A percentile compares a stretch with the other conserved stretches of the same genome.
Conservation (phyloP, 2,113 vertebrate species). For the Apus apus region DNA sequence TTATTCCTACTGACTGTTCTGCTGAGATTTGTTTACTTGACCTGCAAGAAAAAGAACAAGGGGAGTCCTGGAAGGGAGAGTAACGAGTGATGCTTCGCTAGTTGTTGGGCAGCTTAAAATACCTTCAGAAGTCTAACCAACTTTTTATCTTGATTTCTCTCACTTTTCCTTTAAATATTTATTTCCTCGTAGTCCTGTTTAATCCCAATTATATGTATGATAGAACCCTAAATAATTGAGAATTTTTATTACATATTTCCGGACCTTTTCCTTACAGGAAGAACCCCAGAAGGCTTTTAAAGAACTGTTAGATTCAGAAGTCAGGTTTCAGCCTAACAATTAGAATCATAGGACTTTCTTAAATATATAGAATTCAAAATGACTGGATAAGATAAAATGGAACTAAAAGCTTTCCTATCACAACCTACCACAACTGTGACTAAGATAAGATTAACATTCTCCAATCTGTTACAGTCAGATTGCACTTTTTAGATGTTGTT, state of each 20-base stretch:
- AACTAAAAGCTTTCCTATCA: background rate
- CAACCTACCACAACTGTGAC: background rate
- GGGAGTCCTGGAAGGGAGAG: background rate
- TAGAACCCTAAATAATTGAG: background rate
- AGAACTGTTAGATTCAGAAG: background rate
- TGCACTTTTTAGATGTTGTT: background rate
- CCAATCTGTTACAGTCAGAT: conserved; percentile 11
- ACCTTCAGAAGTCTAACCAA: background rate
- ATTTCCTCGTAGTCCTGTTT: background rate
- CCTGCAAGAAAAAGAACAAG: background rate
- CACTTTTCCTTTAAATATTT: background rate
- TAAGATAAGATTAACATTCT: conserved; percentile 20
- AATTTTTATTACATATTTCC: background rate
- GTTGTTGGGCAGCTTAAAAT: background rate
- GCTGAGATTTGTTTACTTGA: conserved; percentile 1
- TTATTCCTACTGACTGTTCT: background rate
- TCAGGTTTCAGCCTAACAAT: background rate
- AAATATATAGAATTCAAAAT: background rate
- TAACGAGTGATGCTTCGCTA: background rate
- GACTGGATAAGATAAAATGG: background rate
- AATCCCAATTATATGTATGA: background rate
- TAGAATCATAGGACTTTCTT: background rate
- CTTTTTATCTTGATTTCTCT: background rate
- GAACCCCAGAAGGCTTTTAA: background rate
- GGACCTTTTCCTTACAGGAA: background rate